Conservation (phyloP, 2,113 vertebrate genomes). For the Galemys pyrenaicus region DNA sequence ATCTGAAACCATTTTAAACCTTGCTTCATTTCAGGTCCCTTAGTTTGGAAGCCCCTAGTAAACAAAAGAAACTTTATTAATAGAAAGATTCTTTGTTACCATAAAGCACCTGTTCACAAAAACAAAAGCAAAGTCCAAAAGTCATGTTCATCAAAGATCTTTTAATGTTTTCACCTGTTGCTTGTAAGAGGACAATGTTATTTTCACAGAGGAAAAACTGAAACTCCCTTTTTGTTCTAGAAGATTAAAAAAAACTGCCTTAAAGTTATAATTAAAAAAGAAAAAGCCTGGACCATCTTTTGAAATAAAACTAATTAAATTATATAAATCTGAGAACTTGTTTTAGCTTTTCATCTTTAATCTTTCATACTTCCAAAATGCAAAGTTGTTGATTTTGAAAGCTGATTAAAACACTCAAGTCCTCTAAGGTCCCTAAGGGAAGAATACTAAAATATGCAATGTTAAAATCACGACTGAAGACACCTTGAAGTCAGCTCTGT, state of each 20-base stretch:
- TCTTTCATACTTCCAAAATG: background rate
- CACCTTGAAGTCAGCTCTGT: background rate
- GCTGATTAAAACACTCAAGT: background rate
- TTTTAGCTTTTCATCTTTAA: constrained; percentile 13
- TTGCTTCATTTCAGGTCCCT: constrained; percentile 25
- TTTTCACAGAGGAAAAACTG: background rate
- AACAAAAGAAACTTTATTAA: constrained; percentile 36
- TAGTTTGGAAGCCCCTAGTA: constrained; percentile 47
- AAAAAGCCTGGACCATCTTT: background rate
- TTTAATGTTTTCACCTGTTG: constrained; percentile 16
- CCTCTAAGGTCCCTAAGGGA: background rate
- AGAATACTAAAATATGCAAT: background rate
- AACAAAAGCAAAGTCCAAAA: background rate
- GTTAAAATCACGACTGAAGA: background rate
- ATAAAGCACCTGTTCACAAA: constrained; percentile 34
- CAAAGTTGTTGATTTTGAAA: constrained; percentile 44
- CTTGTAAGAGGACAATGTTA: background rate
- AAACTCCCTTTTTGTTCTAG: background rate
- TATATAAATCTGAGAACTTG: background rate
- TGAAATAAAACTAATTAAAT: constrained; percentile 7
- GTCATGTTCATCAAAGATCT: background rate
- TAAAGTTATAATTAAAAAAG: background rate
- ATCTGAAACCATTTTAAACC: constrained; percentile 54
- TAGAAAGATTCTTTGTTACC: background rate
- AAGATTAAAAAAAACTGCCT: background rate